A percentile compares a stretch with the other conserved stretches of the same genome.
phyloP scores from a whole-genome alignment of 2,797 vertebrate species.

The Pteropus rufus region DNA sequence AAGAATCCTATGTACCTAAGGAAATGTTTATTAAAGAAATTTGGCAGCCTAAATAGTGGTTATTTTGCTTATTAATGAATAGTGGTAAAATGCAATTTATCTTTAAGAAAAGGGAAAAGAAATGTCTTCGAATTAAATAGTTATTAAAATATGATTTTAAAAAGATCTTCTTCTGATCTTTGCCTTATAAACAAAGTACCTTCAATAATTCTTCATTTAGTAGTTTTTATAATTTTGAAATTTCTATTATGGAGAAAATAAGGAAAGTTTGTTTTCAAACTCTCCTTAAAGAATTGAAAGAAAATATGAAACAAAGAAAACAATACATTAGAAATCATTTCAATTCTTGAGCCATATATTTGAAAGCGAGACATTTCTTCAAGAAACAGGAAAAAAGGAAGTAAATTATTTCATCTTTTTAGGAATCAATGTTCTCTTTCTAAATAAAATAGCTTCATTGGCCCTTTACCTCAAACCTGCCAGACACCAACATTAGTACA shows the following conservation, averaged over 20 bases:
- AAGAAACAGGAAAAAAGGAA: background rate
- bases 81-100: background rate
- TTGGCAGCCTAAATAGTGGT: constrained; percentile 34
- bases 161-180: constrained; percentile 31
- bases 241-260: background rate
- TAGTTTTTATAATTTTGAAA: background rate
- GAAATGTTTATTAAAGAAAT: constrained; percentile 54
- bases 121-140: background rate
- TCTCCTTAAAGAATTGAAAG: constrained; percentile 21
- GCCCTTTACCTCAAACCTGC: background rate
- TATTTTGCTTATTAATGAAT: constrained; percentile 41
- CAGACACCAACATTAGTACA: background rate
- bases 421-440: background rate
- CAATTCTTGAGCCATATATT: background rate
- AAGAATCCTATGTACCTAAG: constrained; percentile 41
- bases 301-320: constrained; percentile 9
- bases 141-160: constrained; percentile 6
- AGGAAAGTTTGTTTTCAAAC: background rate
- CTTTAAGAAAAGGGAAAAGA: constrained; percentile 19
- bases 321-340: background rate
- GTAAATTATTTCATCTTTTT: background rate
- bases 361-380: background rate
- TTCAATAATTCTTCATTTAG: constrained; percentile 19
- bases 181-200: constrained; percentile 2
- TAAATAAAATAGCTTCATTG: background rate